Base-by-base conservation (phyloP, 2,797 vertebrate species). In the Odontamblyopus lacepedii region DNA sequence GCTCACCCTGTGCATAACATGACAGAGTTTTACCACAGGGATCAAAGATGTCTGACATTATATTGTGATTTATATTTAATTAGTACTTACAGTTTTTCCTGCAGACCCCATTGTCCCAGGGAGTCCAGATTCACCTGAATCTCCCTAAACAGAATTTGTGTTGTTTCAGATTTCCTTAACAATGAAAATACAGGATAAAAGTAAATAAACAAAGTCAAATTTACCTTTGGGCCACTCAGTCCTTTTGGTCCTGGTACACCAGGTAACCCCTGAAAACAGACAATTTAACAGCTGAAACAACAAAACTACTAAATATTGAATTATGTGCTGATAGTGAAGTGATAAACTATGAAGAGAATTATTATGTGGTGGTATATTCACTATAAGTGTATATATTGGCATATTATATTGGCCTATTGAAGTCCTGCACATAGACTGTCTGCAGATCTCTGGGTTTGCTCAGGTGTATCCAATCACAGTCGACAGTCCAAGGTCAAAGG, bases 191-290 rank as follows among this genome's bases (percentile, higher is more conserved):
- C 6, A 38, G 57, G 19, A 50, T 15, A 26, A 65, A 65, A 27
- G 13, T 2, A 4, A 53, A 73, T 70, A 69, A 53, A 57, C 2
- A 57, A 16, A 6, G 11, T 51, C 11, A 71, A 50, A 9, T 73
- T 29, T 89, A 99, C 98, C 96, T 98, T 98, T 67, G 90, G 78
- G 63, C 97, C 98, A 30, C 92, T 63, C 80, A 87, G 71, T 79
- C 97, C 97, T 90, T 97, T 97, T 81, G 93, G 90, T 77, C 98
- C 98, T 61, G 94, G 92, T 78, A 86, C 86, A 23, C 97, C 98
- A 79, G 96, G 95, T 51, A 99, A 91, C 76, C 98, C 97, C 98
- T 99, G 66, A 86, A 81, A 83, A 41, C 85, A 26, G 85, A 57
- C 80, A 63, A 0, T 72, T 5, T 0, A 64, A 16, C 57, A 48